A percentile compares a stretch with the other conserved stretches of the same genome.
Conservation (phyloP, 2,797 vertebrate species). For the Simalia tracyae region DNA sequence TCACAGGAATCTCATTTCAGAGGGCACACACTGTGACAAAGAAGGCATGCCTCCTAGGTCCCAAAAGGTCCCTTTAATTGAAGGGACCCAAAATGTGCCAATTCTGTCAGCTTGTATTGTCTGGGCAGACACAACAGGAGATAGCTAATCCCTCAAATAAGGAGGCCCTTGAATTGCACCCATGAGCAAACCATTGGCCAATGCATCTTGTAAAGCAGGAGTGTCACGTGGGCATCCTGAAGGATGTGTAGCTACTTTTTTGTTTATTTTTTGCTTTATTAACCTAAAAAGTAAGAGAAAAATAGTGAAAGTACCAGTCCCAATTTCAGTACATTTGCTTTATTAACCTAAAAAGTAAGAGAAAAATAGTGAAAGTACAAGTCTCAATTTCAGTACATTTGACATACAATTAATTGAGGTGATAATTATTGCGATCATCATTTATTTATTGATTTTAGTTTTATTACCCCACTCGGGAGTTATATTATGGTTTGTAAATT, state of each 20-base stretch:
- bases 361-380: background rate
- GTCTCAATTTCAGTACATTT: background rate
- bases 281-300: background rate
- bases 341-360: background rate
- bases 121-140: too few species aligned
- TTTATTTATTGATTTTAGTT: background rate
- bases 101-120: too few species aligned
- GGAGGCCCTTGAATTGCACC: too few species aligned
- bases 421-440: background rate
- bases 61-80: too few species aligned
- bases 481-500: background rate
- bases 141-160: too few species aligned
- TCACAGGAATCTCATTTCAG: too few species aligned
- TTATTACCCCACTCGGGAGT: background rate
- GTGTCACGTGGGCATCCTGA: too few species aligned
- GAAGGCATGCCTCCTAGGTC: too few species aligned
- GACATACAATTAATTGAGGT: slow-evolving; percentile 64
- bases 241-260: background rate
- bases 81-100: too few species aligned
- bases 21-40: too few species aligned
- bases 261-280: background rate
- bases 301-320: background rate
- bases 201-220: too few species aligned
- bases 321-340: background rate
- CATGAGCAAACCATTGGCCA: too few species aligned